These are phyloP conservation scores for Acinonyx jubatus DNA, from an alignment of 2,113 vertebrate genomes.

Conservation along the genomic window DNA sequence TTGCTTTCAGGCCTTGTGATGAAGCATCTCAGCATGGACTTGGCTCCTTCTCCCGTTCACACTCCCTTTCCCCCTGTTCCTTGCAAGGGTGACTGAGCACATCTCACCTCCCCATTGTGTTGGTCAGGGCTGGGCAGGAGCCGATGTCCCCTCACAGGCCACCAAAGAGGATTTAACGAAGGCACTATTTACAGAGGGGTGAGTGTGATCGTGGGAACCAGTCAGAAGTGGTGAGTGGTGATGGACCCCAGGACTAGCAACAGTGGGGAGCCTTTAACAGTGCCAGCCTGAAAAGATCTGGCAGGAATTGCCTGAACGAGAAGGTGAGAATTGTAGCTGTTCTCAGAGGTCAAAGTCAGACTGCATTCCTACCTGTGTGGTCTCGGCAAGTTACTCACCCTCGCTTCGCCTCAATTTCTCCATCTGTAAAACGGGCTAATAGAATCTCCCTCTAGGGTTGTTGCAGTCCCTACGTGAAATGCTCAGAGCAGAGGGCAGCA, in stretches of 20 bases:
- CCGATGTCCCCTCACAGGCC: not conserved
- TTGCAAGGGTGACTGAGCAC: not conserved
- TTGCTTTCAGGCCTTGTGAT: not conserved
- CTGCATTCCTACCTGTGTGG: not conserved
- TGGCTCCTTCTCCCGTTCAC: not conserved
- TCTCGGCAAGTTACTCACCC: not conserved
- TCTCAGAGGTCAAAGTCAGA: not conserved
- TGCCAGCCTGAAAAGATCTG: not conserved
- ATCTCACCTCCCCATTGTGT: not conserved
- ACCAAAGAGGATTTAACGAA: not conserved
- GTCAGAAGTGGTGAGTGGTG: not conserved
- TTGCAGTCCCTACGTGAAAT: not conserved
- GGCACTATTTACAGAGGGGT: not conserved
- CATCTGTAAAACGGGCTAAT: not conserved
- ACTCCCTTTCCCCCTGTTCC: not conserved
- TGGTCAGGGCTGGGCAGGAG: not conserved
- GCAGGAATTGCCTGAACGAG: not conserved
- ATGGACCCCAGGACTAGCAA: not conserved
- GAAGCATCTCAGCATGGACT: not conserved
- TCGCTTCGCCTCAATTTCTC: not conserved
- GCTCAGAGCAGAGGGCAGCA: not conserved
- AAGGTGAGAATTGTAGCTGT: not conserved
- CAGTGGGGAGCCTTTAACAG: not conserved
- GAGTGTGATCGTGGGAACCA: not conserved
- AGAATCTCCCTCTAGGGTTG: not conserved